phyloP scores from a whole-genome alignment of 2,888 invertebrate genomes.

The Polylopha cassiicola region DNA sequence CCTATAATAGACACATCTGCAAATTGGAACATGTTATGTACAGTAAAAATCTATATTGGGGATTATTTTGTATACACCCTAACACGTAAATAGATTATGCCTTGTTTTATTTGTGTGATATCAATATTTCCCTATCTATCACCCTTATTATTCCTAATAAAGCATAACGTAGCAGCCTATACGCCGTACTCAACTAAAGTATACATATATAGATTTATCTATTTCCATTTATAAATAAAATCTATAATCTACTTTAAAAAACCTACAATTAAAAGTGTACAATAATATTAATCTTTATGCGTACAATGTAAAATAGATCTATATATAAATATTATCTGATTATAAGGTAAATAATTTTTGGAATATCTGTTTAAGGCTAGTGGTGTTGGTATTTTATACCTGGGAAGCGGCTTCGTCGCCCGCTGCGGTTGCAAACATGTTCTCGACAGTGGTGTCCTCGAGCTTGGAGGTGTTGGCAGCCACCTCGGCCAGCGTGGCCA shows the following conservation, averaged over 20 bases:
- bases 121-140: conserved; percentile 48
- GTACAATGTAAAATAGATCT: conserved; percentile 73
- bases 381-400: conserved; percentile 61
- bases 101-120: conserved; percentile 51
- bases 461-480: conserved; percentile 76
- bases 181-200: conserved; percentile 44
- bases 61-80: conserved; percentile 19
- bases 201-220: conserved; percentile 58
- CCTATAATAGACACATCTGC: conserved; percentile 9
- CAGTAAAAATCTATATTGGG: conserved; percentile 14
- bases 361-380: conserved; percentile 71
- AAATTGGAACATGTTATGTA: conserved; percentile 7
- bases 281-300: conserved; percentile 68
- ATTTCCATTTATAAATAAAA: conserved; percentile 66
- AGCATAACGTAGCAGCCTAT: conserved; percentile 64
- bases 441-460: conserved; percentile 43
- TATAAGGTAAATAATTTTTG: conserved; percentile 74
- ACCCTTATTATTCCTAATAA: conserved; percentile 52
- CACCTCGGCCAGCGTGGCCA: conserved; percentile 81
- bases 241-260: conserved; percentile 67
- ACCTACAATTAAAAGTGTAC: conserved; percentile 70
- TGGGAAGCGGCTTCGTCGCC: conserved; percentile 59
- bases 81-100: conserved; percentile 59
- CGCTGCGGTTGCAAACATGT: conserved; percentile 43
- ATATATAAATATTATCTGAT: conserved; percentile 74